Conservation (phyloP, 1,140 invertebrate genomes). For the Colletes latitarsis region DNA sequence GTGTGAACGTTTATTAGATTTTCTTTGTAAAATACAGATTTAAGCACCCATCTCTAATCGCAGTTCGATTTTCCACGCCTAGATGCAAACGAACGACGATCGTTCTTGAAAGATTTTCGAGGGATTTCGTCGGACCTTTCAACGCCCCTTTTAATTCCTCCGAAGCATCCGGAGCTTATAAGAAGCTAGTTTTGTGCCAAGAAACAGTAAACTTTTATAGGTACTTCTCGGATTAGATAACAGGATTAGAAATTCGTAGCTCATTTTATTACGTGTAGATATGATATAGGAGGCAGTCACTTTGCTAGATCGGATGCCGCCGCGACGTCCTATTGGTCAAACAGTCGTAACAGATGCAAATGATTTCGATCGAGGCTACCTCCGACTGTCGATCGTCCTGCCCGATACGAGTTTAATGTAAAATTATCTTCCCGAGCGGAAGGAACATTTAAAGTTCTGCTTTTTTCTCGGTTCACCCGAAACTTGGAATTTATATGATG, state of each 20-base stretch:
- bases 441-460: not conserved
- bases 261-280: not conserved
- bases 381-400: too few species aligned
- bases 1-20: too few species aligned
- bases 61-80: too few species aligned
- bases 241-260: not conserved
- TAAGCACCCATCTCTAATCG: too few species aligned
- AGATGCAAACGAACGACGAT: too few species aligned
- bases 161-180: not conserved
- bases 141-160: not conserved
- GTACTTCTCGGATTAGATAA: not conserved
- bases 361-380: too few species aligned
- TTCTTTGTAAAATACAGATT: too few species aligned
- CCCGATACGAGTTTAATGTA: too few species aligned
- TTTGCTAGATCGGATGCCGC: not conserved
- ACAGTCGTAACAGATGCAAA: constrained; percentile 1
- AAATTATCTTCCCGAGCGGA: not conserved
- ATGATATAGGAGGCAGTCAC: not conserved
- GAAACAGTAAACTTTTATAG: not conserved
- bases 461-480: not conserved
- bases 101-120: too few species aligned
- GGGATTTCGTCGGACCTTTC: not conserved
- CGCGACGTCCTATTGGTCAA: too few species aligned
- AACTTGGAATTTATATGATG: not conserved
- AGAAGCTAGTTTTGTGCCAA: too few species aligned